A percentile compares a stretch with the other conserved stretches of the same genome.
phyloP scores from a whole-genome alignment of 2,113 vertebrate genomes.

The Mugil cephalus region DNA sequence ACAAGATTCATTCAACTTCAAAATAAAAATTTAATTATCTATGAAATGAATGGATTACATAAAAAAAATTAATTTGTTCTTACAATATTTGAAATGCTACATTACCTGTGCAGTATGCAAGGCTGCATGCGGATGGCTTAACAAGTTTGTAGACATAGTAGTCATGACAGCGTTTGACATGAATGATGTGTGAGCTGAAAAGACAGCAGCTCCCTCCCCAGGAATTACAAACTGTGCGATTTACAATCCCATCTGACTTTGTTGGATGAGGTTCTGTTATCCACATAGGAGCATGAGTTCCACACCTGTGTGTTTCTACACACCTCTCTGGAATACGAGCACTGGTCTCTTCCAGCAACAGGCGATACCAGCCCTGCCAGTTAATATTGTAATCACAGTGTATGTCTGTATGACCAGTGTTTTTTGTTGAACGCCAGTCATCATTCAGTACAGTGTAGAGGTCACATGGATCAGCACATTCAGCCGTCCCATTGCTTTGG shows the following conservation, averaged over 20 bases:
- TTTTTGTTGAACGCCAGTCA: slow-evolving; percentile 60
- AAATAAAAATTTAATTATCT: background rate
- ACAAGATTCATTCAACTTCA: background rate
- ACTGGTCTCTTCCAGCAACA: slow-evolving; percentile 32
- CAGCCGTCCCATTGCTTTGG: background rate
- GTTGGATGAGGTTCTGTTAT: slow-evolving; percentile 57
- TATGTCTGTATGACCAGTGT: rapidly evolving
- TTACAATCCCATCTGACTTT: slow-evolving; percentile 39
- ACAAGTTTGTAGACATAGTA: slow-evolving; percentile 72
- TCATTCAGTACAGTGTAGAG: slow-evolving; percentile 54
- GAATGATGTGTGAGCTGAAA: background rate
- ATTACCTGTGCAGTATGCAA: slow-evolving; percentile 74
- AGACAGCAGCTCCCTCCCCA: rapidly evolving
- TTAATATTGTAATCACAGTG: background rate
- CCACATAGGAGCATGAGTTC: slow-evolving; percentile 51
- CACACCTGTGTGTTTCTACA: slow-evolving; percentile 39
- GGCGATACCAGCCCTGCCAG: slow-evolving; percentile 70
- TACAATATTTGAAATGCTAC: background rate
- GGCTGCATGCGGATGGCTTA: rapidly evolving
- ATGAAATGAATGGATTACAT: background rate
- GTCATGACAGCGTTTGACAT: slow-evolving; percentile 67
- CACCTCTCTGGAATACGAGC: slow-evolving; percentile 68
- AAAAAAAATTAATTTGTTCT: background rate
- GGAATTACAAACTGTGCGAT: slow-evolving; percentile 3
- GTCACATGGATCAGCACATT: slow-evolving; percentile 65